A percentile compares a stretch with the other conserved stretches of the same genome.
phyloP scores from a whole-genome alignment of 2,797 vertebrate genomes.

The Poecilia picta region DNA sequence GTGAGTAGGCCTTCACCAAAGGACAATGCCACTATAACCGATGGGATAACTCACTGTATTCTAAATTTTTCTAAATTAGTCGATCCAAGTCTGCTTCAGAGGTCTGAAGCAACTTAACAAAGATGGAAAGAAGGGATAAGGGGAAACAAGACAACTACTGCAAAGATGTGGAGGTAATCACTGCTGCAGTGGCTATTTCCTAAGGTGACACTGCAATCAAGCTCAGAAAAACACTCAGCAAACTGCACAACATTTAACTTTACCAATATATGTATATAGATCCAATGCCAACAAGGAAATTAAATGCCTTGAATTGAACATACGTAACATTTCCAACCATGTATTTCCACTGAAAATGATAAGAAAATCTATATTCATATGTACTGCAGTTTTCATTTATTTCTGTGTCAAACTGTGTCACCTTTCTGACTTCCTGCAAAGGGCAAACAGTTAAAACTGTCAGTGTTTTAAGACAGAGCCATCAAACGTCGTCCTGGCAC shows the following conservation, averaged over 20 bases:
- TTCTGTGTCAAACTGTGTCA: neutral
- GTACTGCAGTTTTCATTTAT: neutral
- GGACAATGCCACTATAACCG: neutral
- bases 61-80: neutral
- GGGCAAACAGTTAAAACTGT: neutral
- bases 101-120: neutral
- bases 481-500: neutral
- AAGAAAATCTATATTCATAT: neutral
- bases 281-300: neutral
- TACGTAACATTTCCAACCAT: neutral
- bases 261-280: neutral
- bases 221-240: neutral
- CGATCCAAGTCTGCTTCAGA: neutral
- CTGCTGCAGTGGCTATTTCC: conserved; percentile 2
- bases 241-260: neutral
- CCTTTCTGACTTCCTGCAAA: neutral
- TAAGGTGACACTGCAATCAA: conserved; percentile 1
- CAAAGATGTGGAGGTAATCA: conserved; percentile 6
- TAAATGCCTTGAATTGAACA: neutral
- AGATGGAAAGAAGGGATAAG: neutral
- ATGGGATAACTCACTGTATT: neutral
- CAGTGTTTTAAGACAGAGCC: neutral
- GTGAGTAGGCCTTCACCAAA: neutral
- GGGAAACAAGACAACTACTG: neutral
- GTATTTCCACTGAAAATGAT: neutral